Evolutionary conservation across 1,140 invertebrate species (phyloP), one percentile per base, ranked within the genome.

Genomic region (Papilio aristodemus): DNA sequence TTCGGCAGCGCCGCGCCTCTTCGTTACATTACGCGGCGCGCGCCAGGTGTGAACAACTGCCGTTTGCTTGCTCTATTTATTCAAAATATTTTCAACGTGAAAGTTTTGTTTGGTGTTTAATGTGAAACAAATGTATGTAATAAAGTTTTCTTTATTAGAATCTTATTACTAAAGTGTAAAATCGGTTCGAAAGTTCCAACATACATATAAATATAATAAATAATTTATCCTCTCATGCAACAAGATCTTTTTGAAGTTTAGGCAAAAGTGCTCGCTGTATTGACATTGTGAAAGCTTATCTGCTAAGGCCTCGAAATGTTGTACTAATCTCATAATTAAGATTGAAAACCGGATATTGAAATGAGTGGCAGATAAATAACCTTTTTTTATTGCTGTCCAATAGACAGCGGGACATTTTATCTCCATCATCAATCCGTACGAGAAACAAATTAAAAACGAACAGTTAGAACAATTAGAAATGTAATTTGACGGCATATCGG

Each of bases 31-130:
- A 54, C 63, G 66, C 50, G 50, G n/a, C 58, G 43, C 43, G 58
- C 43, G 66, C 43, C 70, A 71, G 70, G 70, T 68, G 64, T 54
- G 38, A 60, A 60, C 63, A 71, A 38, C 39, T 11, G 63, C 10
- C 54, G 69, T 67, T 58, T 66, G 14, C 60, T 63, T 36, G 39
- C 59, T 39, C 25, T 37, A 43, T 32, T 41, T 25, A 41, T 25
- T 11, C 22, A 13, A 9, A 2, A 46, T 9, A 19, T 9, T 9
- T 0, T 19, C 1, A 32, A 2, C 27, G 6, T 32, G 27, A 32
- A 32, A 32, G 27, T 32, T 32, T 32, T 32, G 6, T 32, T 32
- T 32, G 6, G 27, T 2, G 6, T 32, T 32, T 32, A 3, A 32
- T 32, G 27, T 32, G 27, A 32, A 32, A 32, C 6, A 32, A 32